These are phyloP conservation scores for Sus scrofa DNA, from an alignment of 2,113 vertebrate species.

Conservation along the genomic window T2T-Sscrofa CM000828.6:34167001-34167500, in stretches of 20 bases:
- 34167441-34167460: background rate
- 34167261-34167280: background rate
- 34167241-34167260: background rate
- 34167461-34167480: background rate
- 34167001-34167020: no score
- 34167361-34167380: background rate
- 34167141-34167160: background rate
- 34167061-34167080: background rate
- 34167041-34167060: background rate
- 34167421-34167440: background rate
- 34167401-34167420: background rate
- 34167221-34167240: background rate
- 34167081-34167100: background rate
- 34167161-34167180: background rate
- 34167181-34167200: background rate
- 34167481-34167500: background rate
- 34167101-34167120: background rate
- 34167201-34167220: background rate
- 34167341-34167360: background rate
- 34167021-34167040: background rate
- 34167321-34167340: background rate
- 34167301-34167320: conserved; percentile 14
- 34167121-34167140: background rate
- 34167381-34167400: background rate
- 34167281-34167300: background rate